Evolutionary conservation across 2,797 vertebrate genomes (phyloP), one percentile per base, ranked within the genome.

Genomic region (Hafferia zeledoni): DNA sequence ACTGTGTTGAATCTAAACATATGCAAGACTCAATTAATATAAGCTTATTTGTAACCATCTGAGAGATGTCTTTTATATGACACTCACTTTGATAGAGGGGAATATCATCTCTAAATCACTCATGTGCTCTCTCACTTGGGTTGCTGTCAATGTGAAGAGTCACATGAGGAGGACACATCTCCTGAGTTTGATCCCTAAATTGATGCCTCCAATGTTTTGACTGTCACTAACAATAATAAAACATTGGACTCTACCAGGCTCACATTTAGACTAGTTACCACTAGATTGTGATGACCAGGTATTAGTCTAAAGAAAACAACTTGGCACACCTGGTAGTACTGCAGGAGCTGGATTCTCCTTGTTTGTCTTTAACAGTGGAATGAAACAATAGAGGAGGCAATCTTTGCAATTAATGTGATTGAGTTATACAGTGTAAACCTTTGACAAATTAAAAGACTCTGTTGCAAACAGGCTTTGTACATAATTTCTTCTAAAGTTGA

Each of bases 401-500:
- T 82, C 70, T 82, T 88, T 90, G 83, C 80, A 96, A 94, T 95
- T 96, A 97, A 91, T 56, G 49, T 72, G 83, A 90, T 91, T 0
- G 20, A 90, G 74, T 87, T 94, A 76, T 60, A 86, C 50, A 63
- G n/a, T 27, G 67, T 74, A 94, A 94, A 71, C 31, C 67, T 90
- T 70, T 94, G 93, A 96, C 90, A 96, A 96, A 97, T 95, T 94
- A 90, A 89, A 95, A 80, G 77, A 80, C 39, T 87, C 31, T 47
- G 69, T 89, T 95, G 53, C 69, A 93, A 93, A 89, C 65, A 94
- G 72, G 41, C 68, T 95, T 96, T 96, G 93, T 94, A 86, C 81
- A 77, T 96, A 96, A 96, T 92, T 92, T 96, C 63, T 85, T 80
- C 52, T 97, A 93, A 96, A 88, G 95, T 39, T 96, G 93, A 78